Evolutionary conservation across 2,888 invertebrate genomes (phyloP).

Genomic region (Pandemis cinnamomeana): DNA sequence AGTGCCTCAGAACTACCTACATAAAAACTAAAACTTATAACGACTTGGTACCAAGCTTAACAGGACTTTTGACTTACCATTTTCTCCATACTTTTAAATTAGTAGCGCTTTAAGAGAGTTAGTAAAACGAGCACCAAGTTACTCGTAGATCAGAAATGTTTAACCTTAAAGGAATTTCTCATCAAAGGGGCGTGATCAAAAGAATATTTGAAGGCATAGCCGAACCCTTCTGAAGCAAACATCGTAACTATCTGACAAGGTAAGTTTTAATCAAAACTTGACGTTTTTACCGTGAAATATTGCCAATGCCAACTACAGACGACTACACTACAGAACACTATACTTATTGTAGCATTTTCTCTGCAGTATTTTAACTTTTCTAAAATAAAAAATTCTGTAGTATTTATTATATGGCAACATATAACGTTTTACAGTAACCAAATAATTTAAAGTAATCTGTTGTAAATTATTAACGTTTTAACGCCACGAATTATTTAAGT

Average conservation of each 20-base stretch:
- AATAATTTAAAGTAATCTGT: too few species aligned
- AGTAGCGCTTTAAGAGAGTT: slow-evolving; percentile 1
- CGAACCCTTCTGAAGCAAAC: slow-evolving; percentile 20
- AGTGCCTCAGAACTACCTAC: too few species aligned
- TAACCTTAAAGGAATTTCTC: slow-evolving; percentile 30
- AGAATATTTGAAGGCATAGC: slow-evolving; percentile 31
- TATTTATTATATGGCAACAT: too few species aligned
- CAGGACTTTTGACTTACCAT: not conserved
- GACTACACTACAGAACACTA: too few species aligned
- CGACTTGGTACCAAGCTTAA: not conserved
- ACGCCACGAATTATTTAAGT: too few species aligned
- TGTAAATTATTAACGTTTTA: too few species aligned
- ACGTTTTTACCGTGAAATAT: not conserved
- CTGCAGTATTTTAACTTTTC: too few species aligned
- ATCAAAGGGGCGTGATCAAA: slow-evolving; percentile 35
- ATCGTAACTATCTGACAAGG: slow-evolving; percentile 23
- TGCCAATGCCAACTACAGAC: not conserved
- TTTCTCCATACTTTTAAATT: not conserved
- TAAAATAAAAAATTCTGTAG: too few species aligned
- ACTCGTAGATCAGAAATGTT: slow-evolving; percentile 25
- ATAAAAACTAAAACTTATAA: not conserved
- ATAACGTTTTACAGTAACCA: too few species aligned
- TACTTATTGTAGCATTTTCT: too few species aligned
- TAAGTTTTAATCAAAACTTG: slow-evolving; percentile 24
- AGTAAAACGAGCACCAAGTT: slow-evolving; percentile 18